Conservation (phyloP, 53 echinoderm and acorn worm genomes). For the Echinometra lucunter region DNA sequence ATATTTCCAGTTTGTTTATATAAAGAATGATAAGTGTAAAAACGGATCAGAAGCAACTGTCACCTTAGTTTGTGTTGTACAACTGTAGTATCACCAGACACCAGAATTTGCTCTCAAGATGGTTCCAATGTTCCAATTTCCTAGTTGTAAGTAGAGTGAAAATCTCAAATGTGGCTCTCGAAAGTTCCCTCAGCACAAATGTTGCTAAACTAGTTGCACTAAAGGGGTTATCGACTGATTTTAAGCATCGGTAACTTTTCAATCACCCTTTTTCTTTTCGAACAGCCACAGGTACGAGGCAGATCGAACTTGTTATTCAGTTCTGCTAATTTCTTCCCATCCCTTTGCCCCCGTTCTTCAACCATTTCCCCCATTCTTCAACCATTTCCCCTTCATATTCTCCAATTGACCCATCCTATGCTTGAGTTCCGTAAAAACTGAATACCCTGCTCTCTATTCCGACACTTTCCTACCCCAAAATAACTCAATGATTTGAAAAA, state of each 20-base stretch:
- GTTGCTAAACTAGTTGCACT: no score
- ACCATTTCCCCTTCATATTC: not conserved
- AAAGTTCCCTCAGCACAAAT: not conserved
- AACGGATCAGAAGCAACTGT: no score
- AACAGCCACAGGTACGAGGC: not conserved
- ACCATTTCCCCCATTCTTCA: not conserved
- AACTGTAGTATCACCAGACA: no score
- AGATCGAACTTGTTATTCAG: not conserved
- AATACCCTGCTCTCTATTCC: constrained; percentile 1
- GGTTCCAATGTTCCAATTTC: no score
- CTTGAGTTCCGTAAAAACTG: constrained; percentile 35
- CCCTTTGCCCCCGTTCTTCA: not conserved
- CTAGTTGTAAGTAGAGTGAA: no score
- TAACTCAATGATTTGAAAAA: constrained; percentile 50
- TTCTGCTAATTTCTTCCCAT: not conserved
- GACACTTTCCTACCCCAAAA: constrained; percentile 50
- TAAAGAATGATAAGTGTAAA: no score
- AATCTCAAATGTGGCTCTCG: not conserved
- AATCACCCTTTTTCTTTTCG: not conserved
- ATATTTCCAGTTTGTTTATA: no score
- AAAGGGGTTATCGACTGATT: not conserved
- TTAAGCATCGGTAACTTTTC: not conserved
- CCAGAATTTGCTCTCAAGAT: no score
- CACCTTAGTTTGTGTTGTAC: no score
- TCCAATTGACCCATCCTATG: not conserved